Base-by-base conservation (phyloP, 2,797 vertebrate genomes). In the Strix occidentalis region DNA sequence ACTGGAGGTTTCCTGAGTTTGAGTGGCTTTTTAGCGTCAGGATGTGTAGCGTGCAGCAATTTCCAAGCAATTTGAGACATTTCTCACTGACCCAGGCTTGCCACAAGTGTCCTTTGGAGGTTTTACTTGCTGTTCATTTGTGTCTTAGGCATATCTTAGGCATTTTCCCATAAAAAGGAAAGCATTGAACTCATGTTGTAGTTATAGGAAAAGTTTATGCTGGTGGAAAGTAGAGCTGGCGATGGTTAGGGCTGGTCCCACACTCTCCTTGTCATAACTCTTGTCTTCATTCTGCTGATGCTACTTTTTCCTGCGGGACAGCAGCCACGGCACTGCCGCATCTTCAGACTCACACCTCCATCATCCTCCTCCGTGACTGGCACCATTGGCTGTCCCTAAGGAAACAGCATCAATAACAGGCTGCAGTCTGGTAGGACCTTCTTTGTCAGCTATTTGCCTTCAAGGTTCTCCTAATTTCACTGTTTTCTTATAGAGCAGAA, bases 161-260 rank as follows among this genome's bases (percentile, higher is more conserved):
- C 2, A 1, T 72, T 91, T 85, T 66, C 25, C 13, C 9, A 5
- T 15, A 2, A 17, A 43, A 25, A 74, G 43, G 31, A 61, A 72
- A 58, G 16, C 0, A 0, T 18, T 53, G 45, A 75, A 57, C 19
- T 90, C 0, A 0, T 18, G 39, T n/a, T 6, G 1, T 25, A 48
- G 16, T 69, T 56, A 18, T 0, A 26, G 28, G 33, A 63, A n/a
- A 33, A 58, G 23, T 41, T 51, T 11, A 0, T 71, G 58, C 11
- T 72, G 56, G 25, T 37, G 75, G 17, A 20, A 82, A 45, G 61
- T 14, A 37, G 64, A 50, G n/a, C 28, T 72, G 81, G 21, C 0
- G 6, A 8, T 26, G 63, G 10, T 53, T 41, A 16, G 19, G 41
- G 37, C 63, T 56, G 48, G 18, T 70, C 29, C 54, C n/a, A 9